Percentiles rank a stretch among this genome's conserved stretches.
These are phyloP conservation scores for Lasioglossum albipes DNA, from an alignment of 1,140 invertebrate species.

Conservation along the genomic window DNA sequence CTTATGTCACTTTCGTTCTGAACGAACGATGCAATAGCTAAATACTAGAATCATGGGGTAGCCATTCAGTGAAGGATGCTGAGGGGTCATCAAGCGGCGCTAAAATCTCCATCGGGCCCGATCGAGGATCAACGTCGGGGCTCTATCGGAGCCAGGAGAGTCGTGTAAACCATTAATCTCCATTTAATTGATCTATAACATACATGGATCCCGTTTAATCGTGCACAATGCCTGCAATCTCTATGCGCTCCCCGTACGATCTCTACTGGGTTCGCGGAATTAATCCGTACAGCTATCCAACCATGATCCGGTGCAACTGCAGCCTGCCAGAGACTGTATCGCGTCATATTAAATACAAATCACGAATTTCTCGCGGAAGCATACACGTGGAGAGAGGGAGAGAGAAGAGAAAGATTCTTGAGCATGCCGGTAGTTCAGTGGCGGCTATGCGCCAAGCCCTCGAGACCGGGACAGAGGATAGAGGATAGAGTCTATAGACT, in stretches of 20 bases:
- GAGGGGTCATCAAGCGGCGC: no score
- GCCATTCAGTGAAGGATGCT: no score
- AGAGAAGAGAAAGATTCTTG: slow-evolving; percentile 13
- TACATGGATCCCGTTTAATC: slow-evolving; percentile 20
- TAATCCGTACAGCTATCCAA: slow-evolving; percentile 4
- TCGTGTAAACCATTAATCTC: slow-evolving; percentile 26
- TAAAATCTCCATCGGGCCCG: no score
- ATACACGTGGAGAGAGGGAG: not conserved
- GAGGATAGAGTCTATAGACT: not conserved
- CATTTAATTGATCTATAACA: slow-evolving; percentile 40
- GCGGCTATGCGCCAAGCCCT: slow-evolving; percentile 60
- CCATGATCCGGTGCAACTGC: not conserved
- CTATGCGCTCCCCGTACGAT: not conserved
- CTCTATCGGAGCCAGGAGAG: not conserved
- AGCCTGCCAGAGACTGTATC: not conserved
- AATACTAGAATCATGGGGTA: no score
- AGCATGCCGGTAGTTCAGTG: slow-evolving; percentile 38
- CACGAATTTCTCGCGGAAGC: slow-evolving; percentile 47
- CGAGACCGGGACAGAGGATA: slow-evolving; percentile 40
- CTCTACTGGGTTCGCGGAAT: slow-evolving; percentile 22
- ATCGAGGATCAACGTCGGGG: no score
- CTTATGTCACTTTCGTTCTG: no score
- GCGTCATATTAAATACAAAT: slow-evolving; percentile 43
- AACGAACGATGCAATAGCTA: no score
- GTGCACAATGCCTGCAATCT: slow-evolving; percentile 29